These are phyloP conservation scores for Dissostichus mawsoni DNA, from an alignment of 2,113 vertebrate species.

Conservation along the genomic window DNA sequence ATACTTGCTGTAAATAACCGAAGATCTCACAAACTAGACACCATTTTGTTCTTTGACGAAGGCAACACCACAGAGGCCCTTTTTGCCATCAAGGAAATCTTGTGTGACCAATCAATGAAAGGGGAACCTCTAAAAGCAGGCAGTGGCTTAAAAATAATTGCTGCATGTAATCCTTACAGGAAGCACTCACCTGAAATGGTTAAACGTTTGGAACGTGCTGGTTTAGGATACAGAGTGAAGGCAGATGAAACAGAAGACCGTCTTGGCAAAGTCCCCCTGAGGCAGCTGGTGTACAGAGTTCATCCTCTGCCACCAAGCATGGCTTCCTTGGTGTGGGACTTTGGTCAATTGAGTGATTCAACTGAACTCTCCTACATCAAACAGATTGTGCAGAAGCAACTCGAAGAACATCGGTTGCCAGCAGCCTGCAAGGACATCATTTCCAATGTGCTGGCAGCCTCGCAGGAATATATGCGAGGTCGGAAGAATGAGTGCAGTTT, in stretches of 20 bases:
- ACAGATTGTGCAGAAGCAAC: slow-evolving; percentile 82
- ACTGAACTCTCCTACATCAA: slow-evolving; percentile 82
- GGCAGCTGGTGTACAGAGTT: slow-evolving; percentile 86
- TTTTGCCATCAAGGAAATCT: slow-evolving; percentile 86
- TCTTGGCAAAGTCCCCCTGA: slow-evolving; percentile 84
- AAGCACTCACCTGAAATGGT: slow-evolving; percentile 81
- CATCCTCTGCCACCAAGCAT: slow-evolving; percentile 86
- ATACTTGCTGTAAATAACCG: slow-evolving; percentile 73
- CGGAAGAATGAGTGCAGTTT: slow-evolving; percentile 85
- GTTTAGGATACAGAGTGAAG: slow-evolving; percentile 84
- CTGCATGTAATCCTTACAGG: slow-evolving; percentile 88
- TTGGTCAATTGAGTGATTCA: slow-evolving; percentile 84
- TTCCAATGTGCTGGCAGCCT: slow-evolving; percentile 78
- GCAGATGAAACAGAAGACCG: slow-evolving; percentile 83
- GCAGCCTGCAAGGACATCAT: slow-evolving; percentile 57
- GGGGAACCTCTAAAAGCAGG: slow-evolving; percentile 74
- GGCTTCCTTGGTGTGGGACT: slow-evolving; percentile 87
- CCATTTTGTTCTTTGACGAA: slow-evolving; percentile 87
- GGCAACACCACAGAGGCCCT: slow-evolving; percentile 87
- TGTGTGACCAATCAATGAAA: slow-evolving; percentile 83
- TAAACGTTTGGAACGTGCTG: slow-evolving; percentile 83
- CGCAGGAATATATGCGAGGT: slow-evolving; percentile 82
- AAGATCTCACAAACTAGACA: slow-evolving; percentile 73
- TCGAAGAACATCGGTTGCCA: slow-evolving; percentile 60
- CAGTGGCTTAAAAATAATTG: slow-evolving; percentile 83